Conservation (phyloP, 2,888 invertebrate genomes). For the Clitarchus hookeri region DNA sequence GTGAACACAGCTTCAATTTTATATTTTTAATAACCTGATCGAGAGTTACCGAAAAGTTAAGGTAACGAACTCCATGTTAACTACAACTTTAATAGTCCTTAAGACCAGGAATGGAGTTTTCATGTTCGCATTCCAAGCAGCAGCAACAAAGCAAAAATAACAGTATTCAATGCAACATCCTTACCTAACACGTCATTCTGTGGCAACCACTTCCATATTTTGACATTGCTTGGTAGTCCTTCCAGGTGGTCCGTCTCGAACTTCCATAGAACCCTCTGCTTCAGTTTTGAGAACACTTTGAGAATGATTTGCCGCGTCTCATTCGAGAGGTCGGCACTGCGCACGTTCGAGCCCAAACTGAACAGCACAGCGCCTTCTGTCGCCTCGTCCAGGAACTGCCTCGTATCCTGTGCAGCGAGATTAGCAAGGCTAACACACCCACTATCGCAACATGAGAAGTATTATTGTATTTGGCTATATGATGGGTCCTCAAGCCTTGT, state of each 20-base stretch:
- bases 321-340: conserved; percentile 53
- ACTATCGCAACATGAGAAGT: too few relatives aligned
- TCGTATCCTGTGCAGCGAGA: conserved; percentile 50
- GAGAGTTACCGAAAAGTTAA: too few relatives aligned
- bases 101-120: too few relatives aligned
- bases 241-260: conserved; percentile 54
- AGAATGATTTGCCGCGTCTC: conserved; percentile 51
- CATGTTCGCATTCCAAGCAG: too few relatives aligned
- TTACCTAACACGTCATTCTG: conserved; percentile 67
- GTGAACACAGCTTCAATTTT: too few relatives aligned
- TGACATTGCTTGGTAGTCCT: conserved; percentile 56
- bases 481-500: too few relatives aligned
- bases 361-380: conserved; percentile 58
- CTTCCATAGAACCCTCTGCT: conserved; percentile 59
- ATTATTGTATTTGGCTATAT: too few relatives aligned
- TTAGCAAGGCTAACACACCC: too few relatives aligned
- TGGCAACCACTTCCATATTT: conserved; percentile 68
- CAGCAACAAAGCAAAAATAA: too few relatives aligned
- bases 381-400: conserved; percentile 54
- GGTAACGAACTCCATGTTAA: too few relatives aligned
- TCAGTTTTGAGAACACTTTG: conserved; percentile 54
- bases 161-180: neutral
- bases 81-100: too few relatives aligned
- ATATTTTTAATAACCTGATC: too few relatives aligned
- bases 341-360: conserved; percentile 58